phyloP scores from a whole-genome alignment of 2,888 invertebrate genomes.

The Cryptocheilus praepositus region DNA sequence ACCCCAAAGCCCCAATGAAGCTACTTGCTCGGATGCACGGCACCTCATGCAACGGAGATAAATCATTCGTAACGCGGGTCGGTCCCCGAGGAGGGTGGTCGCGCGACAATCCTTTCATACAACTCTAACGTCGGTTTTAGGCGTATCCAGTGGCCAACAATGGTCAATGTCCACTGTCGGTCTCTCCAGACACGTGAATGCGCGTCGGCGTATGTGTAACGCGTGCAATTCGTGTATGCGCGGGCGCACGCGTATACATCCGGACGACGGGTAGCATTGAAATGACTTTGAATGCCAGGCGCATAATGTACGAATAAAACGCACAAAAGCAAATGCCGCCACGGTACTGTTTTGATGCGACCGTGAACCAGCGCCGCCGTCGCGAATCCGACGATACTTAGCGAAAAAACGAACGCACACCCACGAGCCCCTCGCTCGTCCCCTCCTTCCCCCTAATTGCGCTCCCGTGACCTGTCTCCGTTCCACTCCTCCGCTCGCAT shows the following conservation, averaged over 20 bases:
- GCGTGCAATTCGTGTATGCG: too few species aligned
- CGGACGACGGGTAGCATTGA: conserved; percentile 29
- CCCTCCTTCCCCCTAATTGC: background rate
- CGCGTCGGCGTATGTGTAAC: too few species aligned
- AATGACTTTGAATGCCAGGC: conserved; percentile 38
- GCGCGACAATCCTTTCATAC: background rate
- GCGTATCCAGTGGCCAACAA: conserved; percentile 13
- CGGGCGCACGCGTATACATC: too few species aligned
- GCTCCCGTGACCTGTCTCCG: background rate
- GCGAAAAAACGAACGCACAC: conserved; percentile 10
- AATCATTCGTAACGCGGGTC: too few species aligned
- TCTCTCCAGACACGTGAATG: too few species aligned
- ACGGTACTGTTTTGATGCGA: conserved; percentile 15
- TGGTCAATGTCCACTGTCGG: conserved; percentile 9
- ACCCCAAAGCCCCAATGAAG: too few species aligned
- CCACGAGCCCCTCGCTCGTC: background rate
- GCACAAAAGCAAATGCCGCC: conserved; percentile 18
- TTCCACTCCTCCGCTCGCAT: background rate
- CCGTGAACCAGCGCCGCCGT: conserved; percentile 8
- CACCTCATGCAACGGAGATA: too few species aligned
- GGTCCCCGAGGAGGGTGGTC: background rate
- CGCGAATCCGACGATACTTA: conserved; percentile 8
- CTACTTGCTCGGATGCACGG: too few species aligned
- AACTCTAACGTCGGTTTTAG: conserved; percentile 8
- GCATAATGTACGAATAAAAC: conserved; percentile 31